Percentiles rank a stretch among this genome's conserved stretches.
Evolutionary conservation across 2,113 vertebrate species (phyloP).

Genomic region (Montifringilla adamsi): DNA sequence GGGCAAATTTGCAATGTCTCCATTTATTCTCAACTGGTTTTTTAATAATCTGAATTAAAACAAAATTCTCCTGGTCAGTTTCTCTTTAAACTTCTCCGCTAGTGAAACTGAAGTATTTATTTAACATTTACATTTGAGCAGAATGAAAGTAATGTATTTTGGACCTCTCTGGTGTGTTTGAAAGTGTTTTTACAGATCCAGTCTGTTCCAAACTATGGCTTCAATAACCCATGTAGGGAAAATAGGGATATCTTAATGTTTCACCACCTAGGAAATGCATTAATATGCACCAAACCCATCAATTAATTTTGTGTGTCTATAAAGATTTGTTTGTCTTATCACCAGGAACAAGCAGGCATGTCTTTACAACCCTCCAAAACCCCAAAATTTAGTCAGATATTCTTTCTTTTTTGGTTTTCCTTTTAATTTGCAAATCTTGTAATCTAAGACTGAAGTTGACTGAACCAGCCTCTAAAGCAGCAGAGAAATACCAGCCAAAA

Average conservation of each 20-base stretch:
- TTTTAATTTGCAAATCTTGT: conserved; percentile 98
- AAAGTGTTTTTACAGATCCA: background rate
- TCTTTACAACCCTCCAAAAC: conserved; percentile 75
- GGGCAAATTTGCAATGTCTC: background rate
- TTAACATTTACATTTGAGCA: background rate
- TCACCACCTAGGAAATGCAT: background rate
- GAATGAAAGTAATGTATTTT: background rate
- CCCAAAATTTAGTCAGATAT: conserved; percentile 79
- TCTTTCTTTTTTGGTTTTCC: conserved; percentile 84
- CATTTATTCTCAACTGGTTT: background rate
- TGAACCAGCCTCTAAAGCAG: conserved; percentile 88
- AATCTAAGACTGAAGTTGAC: conserved; percentile 91
- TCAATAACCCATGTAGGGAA: background rate
- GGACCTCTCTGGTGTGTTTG: background rate
- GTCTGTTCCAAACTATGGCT: background rate
- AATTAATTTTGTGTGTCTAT: background rate
- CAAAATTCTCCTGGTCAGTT: background rate
- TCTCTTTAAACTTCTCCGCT: background rate
- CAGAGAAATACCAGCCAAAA: conserved; percentile 82
- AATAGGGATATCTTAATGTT: background rate
- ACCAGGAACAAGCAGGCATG: conserved; percentile 56
- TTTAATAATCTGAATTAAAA: background rate
- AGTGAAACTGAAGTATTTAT: background rate
- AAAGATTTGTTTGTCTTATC: background rate
- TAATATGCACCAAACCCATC: background rate